Conservation (phyloP, 2,113 vertebrate genomes). For the Indri indri region DNA sequence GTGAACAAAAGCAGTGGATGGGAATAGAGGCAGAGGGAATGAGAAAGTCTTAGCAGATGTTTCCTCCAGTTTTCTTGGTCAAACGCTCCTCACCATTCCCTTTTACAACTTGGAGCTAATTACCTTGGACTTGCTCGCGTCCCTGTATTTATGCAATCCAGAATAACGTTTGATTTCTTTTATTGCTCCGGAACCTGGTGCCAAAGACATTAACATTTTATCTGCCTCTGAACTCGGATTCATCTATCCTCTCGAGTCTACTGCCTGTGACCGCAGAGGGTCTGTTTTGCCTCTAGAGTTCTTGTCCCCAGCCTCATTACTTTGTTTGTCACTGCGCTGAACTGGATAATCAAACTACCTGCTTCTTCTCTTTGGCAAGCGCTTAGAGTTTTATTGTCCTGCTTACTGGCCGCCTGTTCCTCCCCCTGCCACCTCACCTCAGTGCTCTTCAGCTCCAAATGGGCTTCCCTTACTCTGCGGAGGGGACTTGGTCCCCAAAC, state of each 20-base stretch:
- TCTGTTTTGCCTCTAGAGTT: not conserved
- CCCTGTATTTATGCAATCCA: not conserved
- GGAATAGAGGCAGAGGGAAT: not conserved
- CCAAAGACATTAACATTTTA: slow-evolving; percentile 33
- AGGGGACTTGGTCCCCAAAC: not conserved
- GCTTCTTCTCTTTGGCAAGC: not conserved
- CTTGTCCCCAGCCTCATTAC: not conserved
- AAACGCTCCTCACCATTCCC: not conserved
- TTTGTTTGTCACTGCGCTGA: not conserved
- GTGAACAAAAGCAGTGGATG: not conserved
- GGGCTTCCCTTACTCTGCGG: not conserved
- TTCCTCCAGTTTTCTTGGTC: not conserved
- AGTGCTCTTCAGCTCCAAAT: not conserved
- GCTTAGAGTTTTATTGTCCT: not conserved
- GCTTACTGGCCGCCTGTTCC: not conserved
- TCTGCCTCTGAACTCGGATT: not conserved
- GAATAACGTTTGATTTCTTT: not conserved
- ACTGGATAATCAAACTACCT: not conserved
- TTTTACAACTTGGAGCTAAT: not conserved
- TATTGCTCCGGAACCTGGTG: slow-evolving; percentile 9
- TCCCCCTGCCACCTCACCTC: not conserved
- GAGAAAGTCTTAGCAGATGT: not conserved
- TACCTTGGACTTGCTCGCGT: not conserved
- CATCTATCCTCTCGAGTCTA: not conserved
- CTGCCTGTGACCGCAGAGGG: not conserved